A percentile compares a stretch with the other conserved stretches of the same genome.
phyloP scores from a whole-genome alignment of 1,140 invertebrate species.

The Scaptomyza pallida region DNA sequence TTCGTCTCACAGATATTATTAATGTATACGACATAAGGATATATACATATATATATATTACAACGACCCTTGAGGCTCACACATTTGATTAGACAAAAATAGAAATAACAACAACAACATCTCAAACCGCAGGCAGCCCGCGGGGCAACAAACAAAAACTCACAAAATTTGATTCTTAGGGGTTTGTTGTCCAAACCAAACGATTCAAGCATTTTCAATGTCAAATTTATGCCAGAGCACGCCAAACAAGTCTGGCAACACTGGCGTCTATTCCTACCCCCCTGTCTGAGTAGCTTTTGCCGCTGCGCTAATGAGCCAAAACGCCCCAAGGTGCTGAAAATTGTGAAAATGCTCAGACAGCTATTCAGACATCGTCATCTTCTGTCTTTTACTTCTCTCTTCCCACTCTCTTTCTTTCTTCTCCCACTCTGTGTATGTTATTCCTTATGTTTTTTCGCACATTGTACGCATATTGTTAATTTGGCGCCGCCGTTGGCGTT shows the following conservation, averaged over 20 bases:
- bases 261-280: neutral
- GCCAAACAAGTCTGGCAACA: conserved; percentile 57
- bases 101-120: neutral
- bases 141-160: neutral
- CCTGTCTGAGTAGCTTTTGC: conserved; percentile 8
- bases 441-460: conserved; percentile 58
- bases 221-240: conserved; percentile 78
- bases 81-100: conserved; percentile 70
- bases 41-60: neutral
- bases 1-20: conserved; percentile 55
- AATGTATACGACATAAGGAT: conserved; percentile 60
- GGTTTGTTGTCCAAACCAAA: conserved; percentile 3
- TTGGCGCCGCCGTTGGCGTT: conserved; percentile 63
- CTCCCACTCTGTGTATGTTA: conserved; percentile 4
- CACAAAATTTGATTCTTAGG: neutral
- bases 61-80: conserved; percentile 32
- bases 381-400: conserved; percentile 1
- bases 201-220: conserved; percentile 69
- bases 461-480: conserved; percentile 77
- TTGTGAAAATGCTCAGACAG: conserved; percentile 64
- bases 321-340: conserved; percentile 72
- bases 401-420: neutral
- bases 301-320: conserved; percentile 79
- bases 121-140: conserved; percentile 51
- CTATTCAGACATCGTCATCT: conserved; percentile 40